Base-by-base conservation (phyloP, 2,888 invertebrate genomes). In the Lottia gigantea region DNA sequence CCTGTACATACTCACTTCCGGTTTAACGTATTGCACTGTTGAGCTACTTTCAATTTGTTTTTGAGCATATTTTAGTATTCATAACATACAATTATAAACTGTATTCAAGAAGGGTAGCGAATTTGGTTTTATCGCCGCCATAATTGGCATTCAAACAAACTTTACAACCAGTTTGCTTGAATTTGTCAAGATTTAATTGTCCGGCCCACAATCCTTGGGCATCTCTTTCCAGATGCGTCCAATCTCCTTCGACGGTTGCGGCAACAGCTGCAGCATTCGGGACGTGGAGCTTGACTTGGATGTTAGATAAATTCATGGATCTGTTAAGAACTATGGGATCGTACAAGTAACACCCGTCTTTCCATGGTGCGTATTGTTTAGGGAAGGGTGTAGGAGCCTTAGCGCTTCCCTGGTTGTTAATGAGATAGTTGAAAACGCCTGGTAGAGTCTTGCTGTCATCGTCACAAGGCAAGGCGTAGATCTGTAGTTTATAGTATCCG, bases 341-440 rank as follows among this genome's bases (percentile, higher is more conserved):
- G 68, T 78, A 76, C 47, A 88, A 80, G 75, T 76, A 86, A 71
- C 88, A 88, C 7, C 87, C 88, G 45, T 88, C 87, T 74, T 87
- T 88, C 88, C 88, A 88, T 72, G 87, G 87, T 49, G 86, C 87
- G 68, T 86, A 88, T 78, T 88, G 88, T 76, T 87, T 86, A 25
- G 88, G 88, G 82, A 82, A 88, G 31, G 86, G 83, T 47, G 79
- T 74, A 46, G 80, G 79, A 23, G 79, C 71, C 64, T 81, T 80
- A 26, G 77, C 75, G 8, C 80, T 77, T 19, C 74, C 46, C 26
- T 71, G 72, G 72, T 85, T 84, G 75, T 84, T 79, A 74, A 88
- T 80, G 67, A 88, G 76, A 74, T 88, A 88, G 78, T 88, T 88
- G 80, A 75, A 87, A 25, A 88, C 87, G 31, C 87, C 87, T 0